Percentiles rank a stretch among this genome's conserved stretches.
Conservation (phyloP, 2,113 vertebrate genomes). For the Microtus pennsylvanicus region DNA sequence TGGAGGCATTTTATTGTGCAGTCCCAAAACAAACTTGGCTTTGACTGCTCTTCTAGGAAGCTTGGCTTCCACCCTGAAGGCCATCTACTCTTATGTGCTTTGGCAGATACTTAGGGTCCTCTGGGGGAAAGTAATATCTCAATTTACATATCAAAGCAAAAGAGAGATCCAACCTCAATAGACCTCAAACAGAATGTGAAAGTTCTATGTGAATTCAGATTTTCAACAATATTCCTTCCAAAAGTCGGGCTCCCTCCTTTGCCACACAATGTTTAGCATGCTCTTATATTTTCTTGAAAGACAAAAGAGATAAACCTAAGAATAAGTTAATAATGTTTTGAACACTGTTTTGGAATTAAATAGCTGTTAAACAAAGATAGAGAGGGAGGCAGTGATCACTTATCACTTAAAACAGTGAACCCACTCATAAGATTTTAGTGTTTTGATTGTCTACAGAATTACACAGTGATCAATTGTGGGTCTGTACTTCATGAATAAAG, state of each 20-base stretch:
- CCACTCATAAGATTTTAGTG: slow-evolving; percentile 12
- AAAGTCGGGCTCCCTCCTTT: slow-evolving; percentile 60
- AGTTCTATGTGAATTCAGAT: slow-evolving; percentile 83
- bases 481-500: slow-evolving; percentile 42
- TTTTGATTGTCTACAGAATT: slow-evolving; percentile 41
- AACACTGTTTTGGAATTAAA: slow-evolving; percentile 3
- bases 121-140: slow-evolving; percentile 88
- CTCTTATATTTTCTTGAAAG: not conserved
- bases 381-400: not conserved
- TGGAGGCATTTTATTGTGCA: slow-evolving; percentile 87
- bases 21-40: slow-evolving; percentile 80
- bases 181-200: slow-evolving; percentile 86
- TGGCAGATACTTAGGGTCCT: slow-evolving; percentile 87
- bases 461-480: not conserved
- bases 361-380: slow-evolving; percentile 20
- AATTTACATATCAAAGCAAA: slow-evolving; percentile 92
- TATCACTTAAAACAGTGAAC: slow-evolving; percentile 1
- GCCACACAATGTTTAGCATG: not conserved
- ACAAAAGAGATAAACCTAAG: not conserved
- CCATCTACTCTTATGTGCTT: slow-evolving; percentile 87
- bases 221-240: slow-evolving; percentile 79
- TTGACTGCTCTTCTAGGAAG: slow-evolving; percentile 72
- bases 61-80: slow-evolving; percentile 83
- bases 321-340: not conserved
- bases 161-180: slow-evolving; percentile 85